Conservation (phyloP, 2,797 vertebrate genomes). For the Steatocranus sp. region DNA sequence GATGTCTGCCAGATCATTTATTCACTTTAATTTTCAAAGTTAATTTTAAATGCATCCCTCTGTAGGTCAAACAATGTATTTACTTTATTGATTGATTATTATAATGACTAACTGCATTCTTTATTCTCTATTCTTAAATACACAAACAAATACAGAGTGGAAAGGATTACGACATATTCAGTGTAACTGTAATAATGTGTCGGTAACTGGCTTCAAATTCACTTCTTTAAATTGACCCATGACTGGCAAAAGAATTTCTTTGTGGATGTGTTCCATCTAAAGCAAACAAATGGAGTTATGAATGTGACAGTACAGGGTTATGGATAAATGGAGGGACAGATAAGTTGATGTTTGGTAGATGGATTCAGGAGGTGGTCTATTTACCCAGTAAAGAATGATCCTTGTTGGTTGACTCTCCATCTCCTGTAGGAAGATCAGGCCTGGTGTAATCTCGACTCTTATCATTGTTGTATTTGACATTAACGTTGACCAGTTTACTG, state of each 20-base stretch:
- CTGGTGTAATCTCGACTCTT: conserved; percentile 98
- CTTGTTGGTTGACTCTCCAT: conserved; percentile 89
- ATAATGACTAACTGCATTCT: background rate
- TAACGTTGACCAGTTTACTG: conserved; percentile 97
- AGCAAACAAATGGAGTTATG: background rate
- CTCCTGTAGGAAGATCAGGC: conserved; percentile 94
- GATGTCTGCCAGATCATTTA: background rate
- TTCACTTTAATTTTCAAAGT: background rate
- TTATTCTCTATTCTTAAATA: background rate
- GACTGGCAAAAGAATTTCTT: background rate
- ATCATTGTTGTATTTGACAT: conserved; percentile 99
- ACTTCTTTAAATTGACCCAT: background rate
- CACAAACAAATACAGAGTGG: background rate
- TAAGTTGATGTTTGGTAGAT: background rate
- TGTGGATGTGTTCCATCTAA: background rate
- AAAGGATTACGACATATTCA: background rate
- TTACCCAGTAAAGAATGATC: conserved; percentile 89
- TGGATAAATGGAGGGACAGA: background rate
- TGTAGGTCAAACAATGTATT: background rate
- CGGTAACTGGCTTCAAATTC: background rate
- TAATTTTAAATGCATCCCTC: background rate
- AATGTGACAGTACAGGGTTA: background rate
- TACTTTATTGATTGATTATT: background rate
- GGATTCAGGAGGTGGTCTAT: background rate
- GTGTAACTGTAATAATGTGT: background rate